Evolutionary conservation across 1,140 invertebrate species (phyloP), one percentile per base, ranked within the genome.

Genomic region (Berghia stephanieae): DNA sequence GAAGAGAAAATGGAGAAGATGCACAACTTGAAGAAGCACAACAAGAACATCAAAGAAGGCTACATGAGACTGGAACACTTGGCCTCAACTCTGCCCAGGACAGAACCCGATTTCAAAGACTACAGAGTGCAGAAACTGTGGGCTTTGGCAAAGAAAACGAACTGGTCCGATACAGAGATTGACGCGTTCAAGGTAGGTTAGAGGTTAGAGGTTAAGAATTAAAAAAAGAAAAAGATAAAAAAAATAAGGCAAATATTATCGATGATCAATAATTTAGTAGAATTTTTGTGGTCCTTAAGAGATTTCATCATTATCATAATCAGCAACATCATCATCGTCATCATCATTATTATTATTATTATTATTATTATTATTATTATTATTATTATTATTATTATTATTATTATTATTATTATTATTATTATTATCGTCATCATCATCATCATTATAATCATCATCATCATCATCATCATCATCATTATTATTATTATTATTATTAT

Each of bases 51-150:
- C 13, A 93, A 94, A 84, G 93, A 94, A 85, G 93, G 94, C 73
- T 96, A 94, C 86, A 94, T 96, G 84, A 92, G 92, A 67, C 89
- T 98, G 40, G 93, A 95, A 80, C 91, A 93, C 68, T 87, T 94
- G 57, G 91, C 94, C 24, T 46, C 74, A 5, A 57, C 42, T 8
- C 4, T 76, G 3, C 24, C 42, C 13, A 31, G 18, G 0, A 92
- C 93, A 75, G 94, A 93, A 80, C 93, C 92, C 86, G 95, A 96
- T 81, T 98, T 98, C 88, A 91, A 95, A 27, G 96, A 98, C 85
- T 94, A 94, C 0, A 95, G 95, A 90, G 96, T 97, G 2, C 93
- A 96, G 88, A 93, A 93, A 5, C 89, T 98, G 40, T 98, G 96
- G 96, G 92, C 92, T 81, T 90, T 95, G 60, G 96, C 96, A 1